phyloP scores from a whole-genome alignment of 1,140 invertebrate species.

The Bombyx mori region DNA sequence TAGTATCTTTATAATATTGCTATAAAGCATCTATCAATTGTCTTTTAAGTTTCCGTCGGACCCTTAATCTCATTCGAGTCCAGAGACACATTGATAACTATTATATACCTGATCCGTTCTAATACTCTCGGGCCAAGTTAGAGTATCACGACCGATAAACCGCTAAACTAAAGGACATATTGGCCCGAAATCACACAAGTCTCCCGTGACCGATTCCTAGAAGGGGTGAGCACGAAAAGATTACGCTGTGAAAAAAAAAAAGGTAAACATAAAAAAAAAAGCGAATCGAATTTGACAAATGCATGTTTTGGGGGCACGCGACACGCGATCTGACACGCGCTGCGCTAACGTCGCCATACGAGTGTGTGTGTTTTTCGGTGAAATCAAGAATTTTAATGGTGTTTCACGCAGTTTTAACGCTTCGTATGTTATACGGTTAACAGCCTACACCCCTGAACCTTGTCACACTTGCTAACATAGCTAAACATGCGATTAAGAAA shows the following conservation, averaged over 20 bases:
- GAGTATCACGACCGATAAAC: constrained; percentile 31
- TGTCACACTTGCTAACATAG: not conserved
- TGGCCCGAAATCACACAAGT: constrained; percentile 48
- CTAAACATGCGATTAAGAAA: no score
- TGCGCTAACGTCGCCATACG: constrained; percentile 27
- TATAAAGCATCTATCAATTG: no score
- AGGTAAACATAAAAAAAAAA: constrained; percentile 63
- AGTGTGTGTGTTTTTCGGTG: constrained; percentile 19
- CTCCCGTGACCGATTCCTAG: constrained; percentile 56
- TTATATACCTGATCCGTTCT: no score
- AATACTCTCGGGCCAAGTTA: constrained; percentile 26
- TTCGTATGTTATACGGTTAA: no score
- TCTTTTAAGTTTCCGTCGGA: no score
- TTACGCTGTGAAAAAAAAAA: constrained; percentile 30
- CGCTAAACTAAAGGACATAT: constrained; percentile 54
- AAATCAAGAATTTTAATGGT: constrained; percentile 24
- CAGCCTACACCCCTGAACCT: no score
- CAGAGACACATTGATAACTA: no score
- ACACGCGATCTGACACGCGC: constrained; percentile 40
- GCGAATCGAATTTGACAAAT: constrained; percentile 64
- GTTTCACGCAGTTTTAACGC: constrained; percentile 2
- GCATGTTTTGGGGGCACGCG: constrained; percentile 63
- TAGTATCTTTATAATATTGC: no score
- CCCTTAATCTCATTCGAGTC: no score
- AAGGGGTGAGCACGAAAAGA: constrained; percentile 42